phyloP scores from a whole-genome alignment of 2,113 vertebrate genomes.

The Myiagra hebetior region DNA sequence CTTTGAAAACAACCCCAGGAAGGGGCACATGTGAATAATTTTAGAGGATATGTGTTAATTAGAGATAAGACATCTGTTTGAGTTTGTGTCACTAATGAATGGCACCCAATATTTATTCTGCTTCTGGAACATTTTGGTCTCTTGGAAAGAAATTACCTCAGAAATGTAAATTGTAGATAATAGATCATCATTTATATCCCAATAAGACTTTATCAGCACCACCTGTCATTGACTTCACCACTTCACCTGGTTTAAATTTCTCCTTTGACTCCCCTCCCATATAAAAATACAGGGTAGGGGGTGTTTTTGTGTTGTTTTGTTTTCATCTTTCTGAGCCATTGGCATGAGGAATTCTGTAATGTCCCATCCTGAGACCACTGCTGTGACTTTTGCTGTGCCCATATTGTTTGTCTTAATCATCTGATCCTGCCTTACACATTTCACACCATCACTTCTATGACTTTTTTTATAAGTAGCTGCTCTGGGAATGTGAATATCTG shows the following conservation, averaged over 20 bases:
- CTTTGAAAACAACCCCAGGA: not conserved
- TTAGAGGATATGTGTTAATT: slow-evolving; percentile 15
- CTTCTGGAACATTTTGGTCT: slow-evolving; percentile 2
- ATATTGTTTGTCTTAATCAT: not conserved
- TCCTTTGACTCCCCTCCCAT: not conserved
- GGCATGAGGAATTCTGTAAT: not conserved
- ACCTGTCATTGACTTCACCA: not conserved
- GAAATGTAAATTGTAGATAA: not conserved
- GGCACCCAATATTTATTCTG: not conserved
- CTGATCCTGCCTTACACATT: not conserved
- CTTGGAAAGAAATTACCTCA: not conserved
- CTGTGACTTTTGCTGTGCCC: not conserved
- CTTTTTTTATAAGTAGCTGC: not conserved
- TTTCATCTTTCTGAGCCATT: not conserved
- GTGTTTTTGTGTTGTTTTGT: not conserved
- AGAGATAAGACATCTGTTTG: slow-evolving; percentile 35
- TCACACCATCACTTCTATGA: not conserved
- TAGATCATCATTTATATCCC: not conserved
- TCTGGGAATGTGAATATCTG: not conserved
- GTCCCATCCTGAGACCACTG: not conserved
- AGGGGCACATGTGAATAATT: not conserved
- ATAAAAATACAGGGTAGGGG: not conserved
- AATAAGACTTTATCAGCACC: not conserved
- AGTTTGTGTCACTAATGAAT: slow-evolving; percentile 7
- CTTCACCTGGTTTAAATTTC: not conserved